Conservation (phyloP, 2,797 vertebrate species). For the Denticeps clupeoides region DNA sequence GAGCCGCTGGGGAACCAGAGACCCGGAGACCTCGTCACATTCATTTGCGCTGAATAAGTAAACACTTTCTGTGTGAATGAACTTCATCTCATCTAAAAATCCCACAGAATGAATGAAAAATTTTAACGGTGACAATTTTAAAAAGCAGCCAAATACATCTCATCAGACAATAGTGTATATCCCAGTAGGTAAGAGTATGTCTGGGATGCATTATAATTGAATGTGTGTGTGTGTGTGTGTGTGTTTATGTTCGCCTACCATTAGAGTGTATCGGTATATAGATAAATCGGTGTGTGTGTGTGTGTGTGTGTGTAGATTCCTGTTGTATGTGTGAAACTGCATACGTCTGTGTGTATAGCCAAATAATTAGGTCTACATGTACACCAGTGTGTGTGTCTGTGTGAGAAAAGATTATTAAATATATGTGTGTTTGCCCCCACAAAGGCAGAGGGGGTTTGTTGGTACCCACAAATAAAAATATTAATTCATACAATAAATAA, state of each 20-base stretch:
- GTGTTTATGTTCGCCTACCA: too few species aligned
- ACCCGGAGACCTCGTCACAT: background rate
- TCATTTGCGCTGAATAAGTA: slow-evolving; percentile 29
- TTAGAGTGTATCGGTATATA: background rate
- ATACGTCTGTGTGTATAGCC: background rate
- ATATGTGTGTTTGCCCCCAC: background rate
- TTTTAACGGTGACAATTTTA: too few species aligned
- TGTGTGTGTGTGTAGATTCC: background rate
- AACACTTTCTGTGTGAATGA: slow-evolving; percentile 20
- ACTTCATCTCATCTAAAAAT: slow-evolving; percentile 16
- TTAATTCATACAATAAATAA: too few species aligned
- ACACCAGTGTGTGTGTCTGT: too few species aligned
- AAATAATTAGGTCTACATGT: too few species aligned
- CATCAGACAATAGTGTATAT: too few species aligned
- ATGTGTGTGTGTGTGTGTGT: too few species aligned
- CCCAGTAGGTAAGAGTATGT: background rate
- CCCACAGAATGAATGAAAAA: slow-evolving; percentile 4
- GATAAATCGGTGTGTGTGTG: background rate
- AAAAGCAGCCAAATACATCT: too few species aligned
- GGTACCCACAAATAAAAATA: too few species aligned
- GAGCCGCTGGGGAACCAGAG: background rate
- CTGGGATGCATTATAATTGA: too few species aligned
- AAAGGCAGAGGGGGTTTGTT: too few species aligned
- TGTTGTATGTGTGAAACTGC: background rate
- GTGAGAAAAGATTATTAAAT: background rate